Evolutionary conservation across 2,888 invertebrate genomes (phyloP), one percentile per base, ranked within the genome.

Genomic region (Lacanobia oleracea): DNA sequence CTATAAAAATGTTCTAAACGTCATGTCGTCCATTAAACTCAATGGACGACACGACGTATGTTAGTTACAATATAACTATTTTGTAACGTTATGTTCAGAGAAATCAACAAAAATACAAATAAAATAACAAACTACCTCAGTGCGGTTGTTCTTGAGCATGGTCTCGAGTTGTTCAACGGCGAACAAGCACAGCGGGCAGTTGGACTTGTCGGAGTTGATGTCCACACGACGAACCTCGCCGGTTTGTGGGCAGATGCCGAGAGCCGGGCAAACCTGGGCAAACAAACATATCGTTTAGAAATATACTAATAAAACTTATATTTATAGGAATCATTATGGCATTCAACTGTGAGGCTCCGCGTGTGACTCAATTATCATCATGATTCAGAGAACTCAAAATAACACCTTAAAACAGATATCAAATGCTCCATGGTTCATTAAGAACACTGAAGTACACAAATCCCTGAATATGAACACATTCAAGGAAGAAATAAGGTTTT

Each of bases 131-230:
- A 89, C 89, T 91, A 98, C 98, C 97, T 98, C 97, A 45, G 98
- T 98, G 88, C 97, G 97, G 86, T 98, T 97, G 79, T 97, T 96
- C 88, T 97, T 97, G 16, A 98, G 96, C 92, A 97, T 96, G 50
- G 97, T 94, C 88, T 98, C 97, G n/a, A 98, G 93, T 91, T 98
- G 97, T 72, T 97, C 96, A 0, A 99, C 97, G 6, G 98, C 98
- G 90, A 98, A 97, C 74, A 99, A 96, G 88, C 99, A 99, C 12
- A 99, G 94, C 1, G 98, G 98, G 89, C 99, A 98, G 86, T 97
- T 97, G 84, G 97, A 97, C 65, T 97, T 97, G 33, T 94, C 92
- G 0, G 94, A 89, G 86, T 96, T 94, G 73, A 97, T 95, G 82
- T 97, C 96, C 53, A 97, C 96, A 67, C 96, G 95, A 61, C 92